Evolutionary conservation across 2,797 vertebrate genomes (phyloP), one percentile per base, ranked within the genome.

Genomic region (Phrynocephalus guinanensis): DNA sequence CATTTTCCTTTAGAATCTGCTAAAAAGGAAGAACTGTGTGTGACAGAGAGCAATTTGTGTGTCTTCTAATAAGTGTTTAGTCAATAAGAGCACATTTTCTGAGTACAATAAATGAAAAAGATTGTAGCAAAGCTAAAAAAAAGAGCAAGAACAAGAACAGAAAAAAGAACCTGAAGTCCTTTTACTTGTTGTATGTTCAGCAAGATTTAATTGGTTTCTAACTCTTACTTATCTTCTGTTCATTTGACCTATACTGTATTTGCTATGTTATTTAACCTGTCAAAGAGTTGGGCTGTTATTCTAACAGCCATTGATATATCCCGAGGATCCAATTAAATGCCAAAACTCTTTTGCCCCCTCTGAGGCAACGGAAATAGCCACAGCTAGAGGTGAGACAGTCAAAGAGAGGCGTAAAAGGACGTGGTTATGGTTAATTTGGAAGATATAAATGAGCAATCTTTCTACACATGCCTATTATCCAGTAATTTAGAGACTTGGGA

Each of bases 191-290:
- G 11, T 38, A 24, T 70, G 18, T 87, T 87, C n/a, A 38, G 50
- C 56, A 67, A 71, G 30, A 70, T 52, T 77, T 56, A 20, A 38
- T 38, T n/a, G 24, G 15, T 33, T 70, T 76, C 63, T 44, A 20
- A 67, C 77, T n/a, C 11, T 30, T 78, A 78, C 20, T 24, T 78
- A 68, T 48, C 38, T 66, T n/a, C n/a, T 77, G 73, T n/a, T 24
- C 10, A 4, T 73, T 50, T 44, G 38, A 22, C 38, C 13, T 68
- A 78, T 9, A 50, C 33, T 33, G 33, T 33, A 33, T 71, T 70
- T 87, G 80, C 68, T 77, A 77, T 48, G 48, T 11, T 76, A 82
- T 50, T 26, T 81, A 60, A 81, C n/a, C 56, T 81, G 44, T 56
- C 75, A 10, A 87, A 52, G 52, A 81, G 79, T 44, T 60, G 52